Conservation (phyloP, 2,888 invertebrate species). For the Phytoseiulus persimilis region DNA sequence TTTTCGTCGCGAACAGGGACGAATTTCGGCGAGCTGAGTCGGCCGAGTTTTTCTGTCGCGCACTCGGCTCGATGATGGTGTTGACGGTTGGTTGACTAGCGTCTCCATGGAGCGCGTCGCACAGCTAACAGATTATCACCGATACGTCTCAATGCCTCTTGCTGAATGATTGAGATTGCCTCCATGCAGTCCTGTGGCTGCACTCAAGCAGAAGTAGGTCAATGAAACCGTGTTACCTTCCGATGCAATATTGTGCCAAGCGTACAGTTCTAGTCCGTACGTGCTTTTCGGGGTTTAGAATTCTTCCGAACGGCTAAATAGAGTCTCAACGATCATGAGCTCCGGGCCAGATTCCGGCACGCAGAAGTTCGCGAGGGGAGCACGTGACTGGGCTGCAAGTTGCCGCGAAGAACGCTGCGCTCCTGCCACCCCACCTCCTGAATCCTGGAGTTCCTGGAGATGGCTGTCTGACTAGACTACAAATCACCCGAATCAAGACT, state of each 20-base stretch:
- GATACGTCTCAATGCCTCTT: not conserved
- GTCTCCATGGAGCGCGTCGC: not conserved
- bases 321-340: no score
- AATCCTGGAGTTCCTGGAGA: not conserved
- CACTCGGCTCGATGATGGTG: not conserved
- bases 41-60: no score
- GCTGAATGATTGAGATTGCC: not conserved
- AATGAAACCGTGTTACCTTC: not conserved
- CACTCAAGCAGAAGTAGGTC: not conserved
- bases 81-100: not conserved
- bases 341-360: no score
- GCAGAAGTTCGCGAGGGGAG: not conserved
- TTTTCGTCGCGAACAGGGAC: no score
- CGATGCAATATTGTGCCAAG: not conserved
- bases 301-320: not conserved
- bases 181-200: not conserved
- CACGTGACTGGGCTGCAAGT: not conserved
- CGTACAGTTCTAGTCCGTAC: not conserved
- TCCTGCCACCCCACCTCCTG: not conserved
- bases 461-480: not conserved
- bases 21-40: no score
- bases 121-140: not conserved
- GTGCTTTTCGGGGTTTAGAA: not conserved
- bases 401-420: not conserved
- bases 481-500: constrained; percentile 5